Conservation (phyloP, 2,888 invertebrate genomes). For the Dusona sp. region DNA sequence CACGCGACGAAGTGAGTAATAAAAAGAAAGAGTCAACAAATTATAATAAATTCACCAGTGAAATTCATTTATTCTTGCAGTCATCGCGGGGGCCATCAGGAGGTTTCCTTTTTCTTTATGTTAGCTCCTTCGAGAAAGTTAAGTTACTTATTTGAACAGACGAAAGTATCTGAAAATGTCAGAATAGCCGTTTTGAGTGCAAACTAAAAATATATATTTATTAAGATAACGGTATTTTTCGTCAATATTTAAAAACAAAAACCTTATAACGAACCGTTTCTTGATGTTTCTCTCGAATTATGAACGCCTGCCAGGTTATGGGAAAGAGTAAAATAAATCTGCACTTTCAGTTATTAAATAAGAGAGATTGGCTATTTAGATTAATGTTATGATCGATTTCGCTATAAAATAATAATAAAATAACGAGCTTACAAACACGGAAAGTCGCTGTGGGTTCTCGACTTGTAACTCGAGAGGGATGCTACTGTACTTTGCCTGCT, state of each 20-base stretch:
- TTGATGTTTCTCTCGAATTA: not conserved
- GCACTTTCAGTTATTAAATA: not conserved
- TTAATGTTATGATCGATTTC: not conserved
- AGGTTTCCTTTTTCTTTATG: conserved; percentile 1
- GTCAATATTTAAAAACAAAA: not conserved
- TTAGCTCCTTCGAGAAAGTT: conserved; percentile 19
- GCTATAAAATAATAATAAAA: too few species aligned
- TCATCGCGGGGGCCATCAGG: conserved; percentile 48
- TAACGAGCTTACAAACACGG: too few species aligned
- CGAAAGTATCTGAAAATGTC: not conserved
- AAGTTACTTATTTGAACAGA: not conserved
- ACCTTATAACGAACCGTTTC: not conserved
- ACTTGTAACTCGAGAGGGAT: conserved; percentile 2
- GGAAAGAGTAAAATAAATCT: not conserved
- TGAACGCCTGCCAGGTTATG: not conserved
- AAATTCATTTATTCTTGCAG: conserved; percentile 44
- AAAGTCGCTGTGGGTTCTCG: not conserved
- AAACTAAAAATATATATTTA: not conserved
- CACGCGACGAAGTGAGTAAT: conserved; percentile 43
- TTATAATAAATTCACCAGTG: conserved; percentile 58
- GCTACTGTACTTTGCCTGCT: conserved; percentile 23
- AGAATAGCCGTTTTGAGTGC: not conserved
- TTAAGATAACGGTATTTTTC: not conserved
- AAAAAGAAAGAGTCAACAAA: conserved; percentile 22
- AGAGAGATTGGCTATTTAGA: not conserved